Base-by-base conservation (phyloP, 1,140 invertebrate genomes). In the Bacillus rossius region DNA sequence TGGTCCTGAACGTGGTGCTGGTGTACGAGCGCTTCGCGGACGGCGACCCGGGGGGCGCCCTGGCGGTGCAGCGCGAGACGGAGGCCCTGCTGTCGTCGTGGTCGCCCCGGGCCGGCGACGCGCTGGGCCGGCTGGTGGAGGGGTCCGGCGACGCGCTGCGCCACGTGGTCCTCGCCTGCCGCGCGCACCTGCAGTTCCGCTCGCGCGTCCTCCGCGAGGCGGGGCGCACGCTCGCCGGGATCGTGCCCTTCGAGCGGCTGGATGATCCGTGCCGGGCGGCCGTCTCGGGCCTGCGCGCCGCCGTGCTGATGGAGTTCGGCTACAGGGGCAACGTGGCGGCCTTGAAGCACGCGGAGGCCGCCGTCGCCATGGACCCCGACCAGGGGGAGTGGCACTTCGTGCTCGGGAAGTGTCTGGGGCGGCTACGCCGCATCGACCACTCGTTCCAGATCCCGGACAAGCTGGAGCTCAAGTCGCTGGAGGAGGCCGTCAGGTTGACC, bases 361-460 rank as follows among this genome's bases (percentile, higher is more conserved):
- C 48, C 4, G 0, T 50, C 3, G 2, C 26, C 16, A 16, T 54
- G 38, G 51, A 54, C 16, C 51, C 51, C n/a, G 7, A 54, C 22
- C 51, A 54, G 16, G 34, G 34, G 38, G 51, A 54, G 16, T 54
- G 51, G 51, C 51, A 54, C 3, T 54, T 54, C 19, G 7, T 54
- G 29, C 29, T 13, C 19, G 51, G 37, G 41, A 54, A 54, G 23
- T 19, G 29, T 19, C 51, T 54, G 25, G 38, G 29, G 0, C 19
- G 51, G 3, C 14, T 41, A 20, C 51, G 51, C 14, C 51, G 38
- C 2, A 23, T 54, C 25, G 16, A 41, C 8, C 19, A n/a, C 37
- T 40, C 10, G n/a, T 16, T 16, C 41, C 23, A 41, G 14, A 41
- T 54, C 1, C 51, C 51, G 2, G 16, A 14, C n/a, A 5, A 41